Evolutionary conservation across 1,140 invertebrate species (phyloP), one percentile per base, ranked within the genome.

Genomic region (Bombyx mandarina): DNA sequence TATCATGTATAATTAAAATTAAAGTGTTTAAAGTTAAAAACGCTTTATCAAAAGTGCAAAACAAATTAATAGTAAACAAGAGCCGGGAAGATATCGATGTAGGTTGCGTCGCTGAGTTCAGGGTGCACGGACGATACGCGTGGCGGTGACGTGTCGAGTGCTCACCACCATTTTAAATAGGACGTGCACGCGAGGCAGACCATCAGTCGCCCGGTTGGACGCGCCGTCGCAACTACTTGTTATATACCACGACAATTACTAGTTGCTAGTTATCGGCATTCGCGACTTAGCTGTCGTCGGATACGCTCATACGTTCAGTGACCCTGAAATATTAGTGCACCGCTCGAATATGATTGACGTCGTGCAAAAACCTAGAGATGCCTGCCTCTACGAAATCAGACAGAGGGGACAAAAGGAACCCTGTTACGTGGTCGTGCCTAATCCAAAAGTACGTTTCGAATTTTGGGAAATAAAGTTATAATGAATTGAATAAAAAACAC

Each of bases 361-460:
- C 58, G 78, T 79, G 58, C 75, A 83, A 66, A 63, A 73, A 70
- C 78, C 80, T 56, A 75, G 77, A 66, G 88, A 90, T 81, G 89
- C 85, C 63, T 90, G 90, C 78, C 86, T 91, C 55, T 91, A 92
- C 75, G 90, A 91, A 77, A 89, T 91, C 66, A 89, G 89, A 79
- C 90, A 91, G 70, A 90, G 89, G 74, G 90, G 91, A 65, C 86
- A 90, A 62, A 86, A 88, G 63, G 89, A 91, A 57, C 89, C 90
- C 73, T 91, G 90, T 88, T 91, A 91, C 75, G 90, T 92, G 63
- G 91, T 91, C 87, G 90, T 91, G 72, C 89, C 90, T 71, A 88
- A 91, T 89, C 81, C 89, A 85, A 88, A 89, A 88, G 90, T 91
- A 89, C 78, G 89, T 89, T 86, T 71, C 46, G 4, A 35, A 35